Percentiles rank a stretch among this genome's conserved stretches.
Evolutionary conservation across 1,140 invertebrate species (phyloP).

Genomic region (Bathynomus jamesi): DNA sequence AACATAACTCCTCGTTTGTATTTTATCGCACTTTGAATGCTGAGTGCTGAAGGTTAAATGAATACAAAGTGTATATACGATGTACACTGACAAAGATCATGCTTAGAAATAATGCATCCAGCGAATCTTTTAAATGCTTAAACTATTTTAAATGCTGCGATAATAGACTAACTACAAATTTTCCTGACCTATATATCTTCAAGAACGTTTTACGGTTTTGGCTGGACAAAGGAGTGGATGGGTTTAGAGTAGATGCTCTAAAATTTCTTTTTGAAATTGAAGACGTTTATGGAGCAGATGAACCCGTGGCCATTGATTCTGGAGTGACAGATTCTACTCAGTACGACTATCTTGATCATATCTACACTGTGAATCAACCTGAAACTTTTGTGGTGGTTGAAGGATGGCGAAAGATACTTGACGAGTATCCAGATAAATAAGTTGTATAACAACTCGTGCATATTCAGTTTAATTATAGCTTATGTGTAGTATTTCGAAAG

Average conservation of each 20-base stretch:
- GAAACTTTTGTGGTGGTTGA: conserved; percentile 51
- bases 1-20: too few species aligned
- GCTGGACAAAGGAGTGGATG: conserved; percentile 47
- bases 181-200: background rate
- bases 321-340: conserved; percentile 40
- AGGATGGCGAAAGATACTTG: conserved; percentile 38
- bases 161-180: background rate
- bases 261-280: conserved; percentile 46
- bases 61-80: too few species aligned
- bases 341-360: conserved; percentile 54
- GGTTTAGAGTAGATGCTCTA: conserved; percentile 56
- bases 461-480: too few species aligned
- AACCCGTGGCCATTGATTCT: conserved; percentile 13
- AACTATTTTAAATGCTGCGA: background rate
- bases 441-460: background rate
- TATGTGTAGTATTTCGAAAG: too few species aligned
- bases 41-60: too few species aligned
- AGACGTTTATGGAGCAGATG: conserved; percentile 14
- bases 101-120: too few species aligned
- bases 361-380: conserved; percentile 53
- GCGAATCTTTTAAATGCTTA: too few species aligned
- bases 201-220: conserved; percentile 45
- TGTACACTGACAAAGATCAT: too few species aligned
- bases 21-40: too few species aligned
- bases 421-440: conserved; percentile 31